Conservation (phyloP, 1,140 invertebrate genomes). For the Pseudomyrmex pallidus region DNA sequence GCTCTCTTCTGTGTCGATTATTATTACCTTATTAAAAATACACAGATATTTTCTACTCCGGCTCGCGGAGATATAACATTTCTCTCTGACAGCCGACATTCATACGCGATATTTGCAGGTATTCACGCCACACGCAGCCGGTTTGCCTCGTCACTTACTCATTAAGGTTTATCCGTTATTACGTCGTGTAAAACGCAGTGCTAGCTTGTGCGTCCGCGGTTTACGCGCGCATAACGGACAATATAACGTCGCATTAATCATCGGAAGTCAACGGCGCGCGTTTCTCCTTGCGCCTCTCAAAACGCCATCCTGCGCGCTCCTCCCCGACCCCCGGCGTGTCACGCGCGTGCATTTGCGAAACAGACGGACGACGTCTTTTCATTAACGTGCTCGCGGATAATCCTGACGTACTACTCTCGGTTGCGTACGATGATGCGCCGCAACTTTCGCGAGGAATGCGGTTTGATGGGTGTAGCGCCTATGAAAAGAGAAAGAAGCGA, state of each 20-base stretch:
- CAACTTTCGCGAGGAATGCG: slow-evolving; percentile 55
- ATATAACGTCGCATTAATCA: slow-evolving; percentile 60
- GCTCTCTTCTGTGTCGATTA: too few relatives aligned
- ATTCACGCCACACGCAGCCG: slow-evolving; percentile 11
- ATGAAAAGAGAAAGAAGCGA: slow-evolving; percentile 57
- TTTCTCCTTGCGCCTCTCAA: slow-evolving; percentile 40
- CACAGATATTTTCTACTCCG: neutral
- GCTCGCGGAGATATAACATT: neutral
- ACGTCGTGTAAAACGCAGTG: slow-evolving; percentile 39
- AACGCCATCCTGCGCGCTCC: slow-evolving; percentile 25
- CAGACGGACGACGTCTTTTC: slow-evolving; percentile 46
- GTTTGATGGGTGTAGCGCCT: slow-evolving; percentile 55
- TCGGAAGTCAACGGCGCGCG: slow-evolving; percentile 48
- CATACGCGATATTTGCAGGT: neutral
- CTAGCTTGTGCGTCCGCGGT: neutral
- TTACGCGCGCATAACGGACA: slow-evolving; percentile 44
- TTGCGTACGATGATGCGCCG: slow-evolving; percentile 20
- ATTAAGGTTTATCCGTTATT: slow-evolving; percentile 54
- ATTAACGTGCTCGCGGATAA: slow-evolving; percentile 60
- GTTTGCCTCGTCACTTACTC: slow-evolving; percentile 18
- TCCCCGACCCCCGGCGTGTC: neutral
- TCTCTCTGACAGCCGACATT: neutral
- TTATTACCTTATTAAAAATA: too few relatives aligned
- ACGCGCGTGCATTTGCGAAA: slow-evolving; percentile 30
- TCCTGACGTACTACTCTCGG: slow-evolving; percentile 38